Conservation (phyloP, 2,113 vertebrate genomes). For the Myocastor coypus region DNA sequence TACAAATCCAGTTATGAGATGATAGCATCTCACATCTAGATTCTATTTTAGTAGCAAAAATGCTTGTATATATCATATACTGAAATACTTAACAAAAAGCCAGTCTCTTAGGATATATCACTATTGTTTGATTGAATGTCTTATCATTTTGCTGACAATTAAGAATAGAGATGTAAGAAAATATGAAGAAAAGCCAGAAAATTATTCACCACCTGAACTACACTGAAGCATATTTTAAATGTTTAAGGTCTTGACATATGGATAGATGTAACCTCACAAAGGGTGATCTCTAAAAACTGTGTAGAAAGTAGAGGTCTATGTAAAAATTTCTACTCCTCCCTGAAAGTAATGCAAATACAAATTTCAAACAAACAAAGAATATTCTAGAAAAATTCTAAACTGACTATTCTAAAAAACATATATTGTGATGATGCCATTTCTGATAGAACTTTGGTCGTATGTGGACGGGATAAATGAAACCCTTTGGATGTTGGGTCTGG, state of each 20-base stretch:
- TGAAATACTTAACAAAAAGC: constrained; percentile 23
- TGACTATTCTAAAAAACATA: background rate
- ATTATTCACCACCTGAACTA: background rate
- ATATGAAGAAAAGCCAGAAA: background rate
- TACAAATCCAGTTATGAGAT: constrained; percentile 38
- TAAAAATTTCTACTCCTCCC: background rate
- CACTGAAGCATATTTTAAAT: background rate
- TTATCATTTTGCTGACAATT: background rate
- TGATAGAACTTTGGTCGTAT: background rate
- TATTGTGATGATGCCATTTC: too few species aligned
- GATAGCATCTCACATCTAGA: background rate
- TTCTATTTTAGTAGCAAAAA: constrained; percentile 52
- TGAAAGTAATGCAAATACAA: constrained; percentile 5
- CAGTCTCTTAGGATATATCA: background rate
- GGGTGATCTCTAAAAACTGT: background rate
- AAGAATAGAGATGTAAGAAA: background rate
- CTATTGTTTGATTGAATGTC: background rate
- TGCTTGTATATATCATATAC: background rate
- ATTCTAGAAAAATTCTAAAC: background rate
- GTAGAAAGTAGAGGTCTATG: background rate
- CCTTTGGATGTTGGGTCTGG: background rate
- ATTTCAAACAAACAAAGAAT: background rate
- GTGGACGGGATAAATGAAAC: background rate
- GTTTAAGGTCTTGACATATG: constrained; percentile 21
- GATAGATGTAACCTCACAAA: background rate